These are phyloP conservation scores for Leptinotarsa texana DNA, from an alignment of 1,140 invertebrate species.

Conservation along the genomic window DNA sequence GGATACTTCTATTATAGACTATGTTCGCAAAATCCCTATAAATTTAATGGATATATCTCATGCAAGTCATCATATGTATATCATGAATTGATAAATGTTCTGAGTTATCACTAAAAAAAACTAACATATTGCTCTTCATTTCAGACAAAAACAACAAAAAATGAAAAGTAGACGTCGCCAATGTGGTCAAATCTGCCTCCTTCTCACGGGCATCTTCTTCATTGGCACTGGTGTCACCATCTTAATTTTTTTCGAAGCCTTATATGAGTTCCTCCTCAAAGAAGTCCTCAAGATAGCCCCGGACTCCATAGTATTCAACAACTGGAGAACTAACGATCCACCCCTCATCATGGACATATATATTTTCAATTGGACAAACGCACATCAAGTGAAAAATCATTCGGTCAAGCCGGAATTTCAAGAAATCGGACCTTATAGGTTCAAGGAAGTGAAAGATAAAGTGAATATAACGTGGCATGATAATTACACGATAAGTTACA, in stretches of 20 bases:
- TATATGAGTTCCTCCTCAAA: constrained; percentile 41
- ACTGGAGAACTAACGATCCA: constrained; percentile 49
- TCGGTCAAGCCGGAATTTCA: constrained; percentile 60
- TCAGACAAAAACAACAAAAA: constrained; percentile 27
- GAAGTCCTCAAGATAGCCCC: constrained; percentile 35
- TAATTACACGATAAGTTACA: constrained; percentile 79
- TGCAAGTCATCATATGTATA: no score
- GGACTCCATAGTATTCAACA: constrained; percentile 40
- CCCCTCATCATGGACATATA: constrained; percentile 66
- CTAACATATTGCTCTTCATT: constrained; percentile 9
- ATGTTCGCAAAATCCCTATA: no score
- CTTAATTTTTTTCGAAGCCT: constrained; percentile 36
- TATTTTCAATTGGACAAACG: constrained; percentile 84
- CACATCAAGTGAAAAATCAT: constrained; percentile 59
- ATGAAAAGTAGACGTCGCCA: constrained; percentile 34
- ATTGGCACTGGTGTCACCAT: constrained; percentile 35
- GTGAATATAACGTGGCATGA: constrained; percentile 71
- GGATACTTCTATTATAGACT: no score
- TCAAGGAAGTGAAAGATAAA: constrained; percentile 70
- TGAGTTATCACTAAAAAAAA: no score
- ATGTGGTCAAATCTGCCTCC: constrained; percentile 33
- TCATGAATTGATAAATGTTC: no score
- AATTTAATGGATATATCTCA: no score
- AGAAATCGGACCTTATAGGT: constrained; percentile 73
- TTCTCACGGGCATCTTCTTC: constrained; percentile 37